Conservation (phyloP, 2,113 vertebrate species). For the Megaceryle torquata region DNA sequence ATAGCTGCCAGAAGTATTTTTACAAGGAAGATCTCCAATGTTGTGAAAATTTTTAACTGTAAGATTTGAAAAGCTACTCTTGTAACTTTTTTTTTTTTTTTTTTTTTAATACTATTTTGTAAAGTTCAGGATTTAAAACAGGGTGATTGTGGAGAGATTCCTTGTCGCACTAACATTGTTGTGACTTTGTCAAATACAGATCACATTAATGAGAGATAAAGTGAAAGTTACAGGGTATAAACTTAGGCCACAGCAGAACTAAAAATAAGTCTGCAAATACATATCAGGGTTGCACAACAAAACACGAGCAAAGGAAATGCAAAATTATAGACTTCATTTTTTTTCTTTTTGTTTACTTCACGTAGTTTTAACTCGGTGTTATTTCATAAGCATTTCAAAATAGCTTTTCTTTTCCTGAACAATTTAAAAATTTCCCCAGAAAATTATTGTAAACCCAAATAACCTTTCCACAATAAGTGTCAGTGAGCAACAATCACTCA, state of each 20-base stretch:
- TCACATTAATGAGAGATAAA: conserved; percentile 61
- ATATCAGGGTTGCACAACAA: conserved; percentile 56
- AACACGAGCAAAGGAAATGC: conserved; percentile 67
- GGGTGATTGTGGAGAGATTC: background rate
- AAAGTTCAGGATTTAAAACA: background rate
- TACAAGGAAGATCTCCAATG: conserved; percentile 34
- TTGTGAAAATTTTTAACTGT: conserved; percentile 26
- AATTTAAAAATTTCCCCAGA: background rate
- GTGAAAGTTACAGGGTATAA: conserved; percentile 67
- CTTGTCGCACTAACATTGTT: background rate
- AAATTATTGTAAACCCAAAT: background rate
- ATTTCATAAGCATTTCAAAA: background rate
- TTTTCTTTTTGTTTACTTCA: conserved; percentile 62
- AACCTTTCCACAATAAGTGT: background rate
- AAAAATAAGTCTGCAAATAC: conserved; percentile 63
- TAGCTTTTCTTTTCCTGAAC: background rate
- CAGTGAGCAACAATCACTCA: background rate
- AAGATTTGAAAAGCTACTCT: background rate
- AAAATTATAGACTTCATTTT: conserved; percentile 28
- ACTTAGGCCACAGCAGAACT: conserved; percentile 60
- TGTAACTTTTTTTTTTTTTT: background rate
- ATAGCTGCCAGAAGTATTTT: conserved; percentile 50
- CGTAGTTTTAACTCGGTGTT: conserved; percentile 46
- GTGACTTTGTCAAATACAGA: conserved; percentile 31
- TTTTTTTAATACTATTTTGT: background rate